Evolutionary conservation across 2,888 invertebrate species (phyloP).

Genomic region (Brachypterus glaber): DNA sequence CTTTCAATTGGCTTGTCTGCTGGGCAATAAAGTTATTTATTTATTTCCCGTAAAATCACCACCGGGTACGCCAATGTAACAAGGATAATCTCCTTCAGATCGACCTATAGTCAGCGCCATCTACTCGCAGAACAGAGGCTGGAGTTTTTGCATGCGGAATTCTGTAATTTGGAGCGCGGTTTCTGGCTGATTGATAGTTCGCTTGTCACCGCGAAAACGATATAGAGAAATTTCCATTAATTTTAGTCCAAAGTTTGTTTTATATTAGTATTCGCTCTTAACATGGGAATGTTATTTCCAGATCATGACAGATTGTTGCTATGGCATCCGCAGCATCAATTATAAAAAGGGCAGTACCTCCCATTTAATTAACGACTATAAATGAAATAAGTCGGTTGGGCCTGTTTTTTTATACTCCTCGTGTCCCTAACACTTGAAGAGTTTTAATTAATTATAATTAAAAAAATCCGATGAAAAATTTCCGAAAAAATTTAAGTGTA

Average conservation of each 20-base stretch:
- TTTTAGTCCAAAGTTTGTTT: slow-evolving; percentile 27
- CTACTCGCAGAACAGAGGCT: slow-evolving; percentile 18
- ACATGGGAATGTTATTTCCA: neutral
- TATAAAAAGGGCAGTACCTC: slow-evolving; percentile 1
- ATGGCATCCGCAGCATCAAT: slow-evolving; percentile 1
- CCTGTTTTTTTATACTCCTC: no score
- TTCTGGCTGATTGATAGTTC: slow-evolving; percentile 41
- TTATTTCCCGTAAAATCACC: no score
- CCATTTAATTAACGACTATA: neutral
- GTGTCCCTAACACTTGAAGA: neutral
- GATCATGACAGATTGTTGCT: slow-evolving; percentile 1
- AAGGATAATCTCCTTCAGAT: no score
- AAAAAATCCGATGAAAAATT: no score
- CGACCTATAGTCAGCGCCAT: no score
- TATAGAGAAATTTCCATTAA: slow-evolving; percentile 43
- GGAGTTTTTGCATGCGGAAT: slow-evolving; percentile 32
- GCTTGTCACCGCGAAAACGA: slow-evolving; percentile 39
- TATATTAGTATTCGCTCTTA: slow-evolving; percentile 1
- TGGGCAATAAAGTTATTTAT: no score
- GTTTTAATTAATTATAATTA: no score
- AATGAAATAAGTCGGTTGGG: neutral
- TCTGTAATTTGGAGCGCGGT: slow-evolving; percentile 40
- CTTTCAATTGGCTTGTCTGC: no score
- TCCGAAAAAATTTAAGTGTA: no score
- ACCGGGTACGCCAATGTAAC: no score